Evolutionary conservation across 2,888 invertebrate species (phyloP).

Genomic region (Trypoxylon attenuatum): DNA sequence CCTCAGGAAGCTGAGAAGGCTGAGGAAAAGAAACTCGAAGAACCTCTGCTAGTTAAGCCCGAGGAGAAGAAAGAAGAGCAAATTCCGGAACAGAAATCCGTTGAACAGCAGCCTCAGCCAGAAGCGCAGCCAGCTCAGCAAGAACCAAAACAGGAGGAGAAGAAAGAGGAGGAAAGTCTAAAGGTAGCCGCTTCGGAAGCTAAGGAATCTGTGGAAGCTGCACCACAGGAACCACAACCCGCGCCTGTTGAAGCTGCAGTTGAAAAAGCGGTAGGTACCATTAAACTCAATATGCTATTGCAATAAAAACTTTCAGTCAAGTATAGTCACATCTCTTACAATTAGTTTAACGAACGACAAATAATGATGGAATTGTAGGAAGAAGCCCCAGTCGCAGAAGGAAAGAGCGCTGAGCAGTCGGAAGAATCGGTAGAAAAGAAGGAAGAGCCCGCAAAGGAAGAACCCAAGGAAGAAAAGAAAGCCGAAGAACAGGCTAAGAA

Average conservation of each 20-base stretch:
- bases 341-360: too few species aligned
- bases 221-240: slow-evolving; percentile 48
- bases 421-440: slow-evolving; percentile 37
- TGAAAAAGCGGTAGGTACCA: slow-evolving; percentile 40
- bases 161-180: slow-evolving; percentile 55
- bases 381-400: slow-evolving; percentile 30
- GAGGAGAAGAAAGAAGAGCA: slow-evolving; percentile 41
- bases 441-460: slow-evolving; percentile 33
- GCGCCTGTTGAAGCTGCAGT: slow-evolving; percentile 20
- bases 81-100: slow-evolving; percentile 18
- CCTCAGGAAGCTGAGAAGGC: slow-evolving; percentile 2
- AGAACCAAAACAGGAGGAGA: slow-evolving; percentile 24
- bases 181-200: slow-evolving; percentile 52
- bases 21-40: slow-evolving; percentile 42
- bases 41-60: slow-evolving; percentile 28
- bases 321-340: too few species aligned
- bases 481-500: slow-evolving; percentile 28
- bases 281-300: too few species aligned
- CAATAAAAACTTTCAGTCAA: too few species aligned
- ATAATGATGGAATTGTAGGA: slow-evolving; percentile 31
- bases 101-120: slow-evolving; percentile 5
- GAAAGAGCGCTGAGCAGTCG: slow-evolving; percentile 48
- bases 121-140: slow-evolving; percentile 26
- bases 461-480: slow-evolving; percentile 40
- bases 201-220: slow-evolving; percentile 48